Evolutionary conservation across 2,888 invertebrate genomes (phyloP).

Genomic region (Callimorpha dominula): DNA sequence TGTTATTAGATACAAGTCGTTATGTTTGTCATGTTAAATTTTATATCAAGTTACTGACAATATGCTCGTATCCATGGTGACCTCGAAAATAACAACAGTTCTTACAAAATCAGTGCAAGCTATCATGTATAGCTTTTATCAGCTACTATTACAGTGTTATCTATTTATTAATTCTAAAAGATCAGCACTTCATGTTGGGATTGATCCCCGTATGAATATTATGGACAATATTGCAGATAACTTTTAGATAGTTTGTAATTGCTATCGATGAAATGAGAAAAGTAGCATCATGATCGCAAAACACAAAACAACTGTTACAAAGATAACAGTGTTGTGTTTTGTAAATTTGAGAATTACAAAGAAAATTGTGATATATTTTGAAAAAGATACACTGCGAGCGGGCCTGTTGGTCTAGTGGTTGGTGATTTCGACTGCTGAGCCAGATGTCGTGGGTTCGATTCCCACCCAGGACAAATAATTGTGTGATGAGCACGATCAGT

Average conservation of each 20-base stretch:
- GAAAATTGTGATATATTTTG: no score
- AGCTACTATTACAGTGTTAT: constrained; percentile 38
- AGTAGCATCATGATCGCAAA: background rate
- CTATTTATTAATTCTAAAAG: constrained; percentile 45
- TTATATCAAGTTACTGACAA: background rate
- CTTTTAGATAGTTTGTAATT: constrained; percentile 17
- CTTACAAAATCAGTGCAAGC: constrained; percentile 30
- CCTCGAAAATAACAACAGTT: constrained; percentile 34
- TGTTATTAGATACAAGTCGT: background rate
- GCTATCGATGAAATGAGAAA: background rate
- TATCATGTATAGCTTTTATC: constrained; percentile 40
- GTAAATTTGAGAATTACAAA: background rate
- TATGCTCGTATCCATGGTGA: constrained; percentile 22
- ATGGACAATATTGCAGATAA: constrained; percentile 16
- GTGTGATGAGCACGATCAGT: no score
- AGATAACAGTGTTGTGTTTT: background rate
- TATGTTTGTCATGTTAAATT: background rate
- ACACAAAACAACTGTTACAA: background rate
- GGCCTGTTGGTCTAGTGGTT: no score
- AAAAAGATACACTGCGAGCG: no score
- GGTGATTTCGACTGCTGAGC: no score
- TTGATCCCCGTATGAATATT: constrained; percentile 37
- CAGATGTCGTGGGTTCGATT: no score
- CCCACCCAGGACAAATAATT: no score
- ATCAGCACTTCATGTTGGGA: constrained; percentile 33